These are phyloP conservation scores for Cydia pomonella DNA, from an alignment of 1,140 invertebrate genomes.

Conservation along the genomic window DNA sequence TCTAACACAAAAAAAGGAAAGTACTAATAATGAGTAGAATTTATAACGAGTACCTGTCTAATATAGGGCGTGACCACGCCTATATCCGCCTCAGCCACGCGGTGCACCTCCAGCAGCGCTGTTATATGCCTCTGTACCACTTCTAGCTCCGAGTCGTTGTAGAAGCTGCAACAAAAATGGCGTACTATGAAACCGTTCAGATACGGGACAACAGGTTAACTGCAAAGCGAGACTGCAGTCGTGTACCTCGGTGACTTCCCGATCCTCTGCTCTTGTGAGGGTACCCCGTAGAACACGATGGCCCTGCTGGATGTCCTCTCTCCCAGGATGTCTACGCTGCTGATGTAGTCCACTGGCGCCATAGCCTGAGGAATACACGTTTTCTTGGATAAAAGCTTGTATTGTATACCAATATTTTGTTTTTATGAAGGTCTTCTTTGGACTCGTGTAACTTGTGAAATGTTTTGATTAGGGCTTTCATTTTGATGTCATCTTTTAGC, in stretches of 20 bases:
- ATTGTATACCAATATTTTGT: no score
- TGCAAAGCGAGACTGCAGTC: not conserved
- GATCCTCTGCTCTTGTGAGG: slow-evolving; percentile 73
- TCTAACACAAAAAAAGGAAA: not conserved
- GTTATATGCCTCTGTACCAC: slow-evolving; percentile 76
- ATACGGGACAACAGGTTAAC: no score
- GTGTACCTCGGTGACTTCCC: slow-evolving; percentile 71
- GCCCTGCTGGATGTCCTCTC: slow-evolving; percentile 24
- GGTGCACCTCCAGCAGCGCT: slow-evolving; percentile 56
- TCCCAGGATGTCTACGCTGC: not conserved
- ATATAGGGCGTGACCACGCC: slow-evolving; percentile 91
- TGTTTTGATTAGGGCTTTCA: no score
- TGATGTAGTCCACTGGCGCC: not conserved
- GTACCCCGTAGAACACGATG: slow-evolving; percentile 55
- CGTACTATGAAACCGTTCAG: not conserved
- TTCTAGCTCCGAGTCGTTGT: slow-evolving; percentile 84
- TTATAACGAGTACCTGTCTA: slow-evolving; percentile 47
- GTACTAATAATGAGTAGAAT: not conserved
- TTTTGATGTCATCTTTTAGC: no score
- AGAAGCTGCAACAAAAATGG: slow-evolving; percentile 79
- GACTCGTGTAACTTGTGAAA: no score
- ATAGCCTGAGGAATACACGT: not conserved
- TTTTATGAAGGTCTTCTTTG: no score
- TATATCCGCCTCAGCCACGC: slow-evolving; percentile 83
- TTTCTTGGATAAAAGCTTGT: not conserved